These are phyloP conservation scores for Trachymyrmex cornetzi DNA, from an alignment of 1,140 invertebrate genomes.

Conservation along the genomic window DNA sequence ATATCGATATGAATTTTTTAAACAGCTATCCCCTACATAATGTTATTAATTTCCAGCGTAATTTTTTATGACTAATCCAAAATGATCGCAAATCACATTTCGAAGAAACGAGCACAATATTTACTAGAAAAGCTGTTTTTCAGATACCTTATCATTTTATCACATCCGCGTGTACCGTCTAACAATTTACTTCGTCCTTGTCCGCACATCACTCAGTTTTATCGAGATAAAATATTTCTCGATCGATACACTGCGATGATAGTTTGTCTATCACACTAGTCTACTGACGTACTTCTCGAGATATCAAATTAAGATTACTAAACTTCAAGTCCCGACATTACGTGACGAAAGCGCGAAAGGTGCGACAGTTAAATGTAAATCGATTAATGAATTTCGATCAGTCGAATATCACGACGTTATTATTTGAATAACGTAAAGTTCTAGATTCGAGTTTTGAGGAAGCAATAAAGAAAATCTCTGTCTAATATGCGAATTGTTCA, in stretches of 20 bases:
- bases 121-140: slow-evolving; percentile 80
- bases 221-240: slow-evolving; percentile 62
- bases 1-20: not conserved
- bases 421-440: not conserved
- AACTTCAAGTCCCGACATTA: slow-evolving; percentile 17
- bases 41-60: not conserved
- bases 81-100: not conserved
- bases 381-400: not conserved
- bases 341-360: not conserved
- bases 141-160: slow-evolving; percentile 83
- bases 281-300: not conserved
- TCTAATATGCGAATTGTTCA: slow-evolving; percentile 3
- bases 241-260: slow-evolving; percentile 31
- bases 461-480: slow-evolving; percentile 26
- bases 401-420: not conserved
- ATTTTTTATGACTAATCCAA: not conserved
- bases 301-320: slow-evolving; percentile 40
- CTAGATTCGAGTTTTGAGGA: not conserved
- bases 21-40: not conserved
- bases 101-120: slow-evolving; percentile 45
- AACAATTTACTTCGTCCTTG: slow-evolving; percentile 45
- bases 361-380: not conserved
- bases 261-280: slow-evolving; percentile 37
- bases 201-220: not conserved
- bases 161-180: slow-evolving; percentile 47